These are phyloP conservation scores for Zoanthus gigantus DNA, from an alignment of 92 coral and sea anemone species.

Conservation along the genomic window DNA sequence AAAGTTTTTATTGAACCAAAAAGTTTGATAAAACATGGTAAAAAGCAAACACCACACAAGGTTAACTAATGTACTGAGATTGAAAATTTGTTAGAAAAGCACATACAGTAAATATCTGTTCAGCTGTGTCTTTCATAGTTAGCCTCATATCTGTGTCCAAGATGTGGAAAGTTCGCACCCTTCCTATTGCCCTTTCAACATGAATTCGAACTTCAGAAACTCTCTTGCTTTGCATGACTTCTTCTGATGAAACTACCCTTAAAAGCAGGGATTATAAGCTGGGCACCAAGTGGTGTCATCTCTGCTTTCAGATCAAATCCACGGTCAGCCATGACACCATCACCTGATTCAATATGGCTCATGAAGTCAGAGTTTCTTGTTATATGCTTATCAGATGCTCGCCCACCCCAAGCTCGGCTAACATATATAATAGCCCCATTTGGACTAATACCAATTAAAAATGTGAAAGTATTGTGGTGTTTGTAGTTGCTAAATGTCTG, in stretches of 20 bases:
- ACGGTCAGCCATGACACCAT: constrained; percentile 39
- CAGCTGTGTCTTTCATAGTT: constrained; percentile 37
- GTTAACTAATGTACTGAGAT: constrained; percentile 7
- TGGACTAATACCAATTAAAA: constrained; percentile 32
- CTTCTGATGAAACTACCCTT: constrained; percentile 27
- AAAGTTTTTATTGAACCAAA: constrained; percentile 8
- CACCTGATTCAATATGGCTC: background rate
- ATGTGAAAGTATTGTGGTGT: constrained; percentile 30
- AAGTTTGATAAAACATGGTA: background rate
- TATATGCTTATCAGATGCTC: constrained; percentile 45
- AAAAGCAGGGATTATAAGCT: constrained; percentile 22
- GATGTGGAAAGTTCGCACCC: constrained; percentile 33
- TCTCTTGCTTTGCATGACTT: constrained; percentile 41
- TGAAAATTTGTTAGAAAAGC: constrained; percentile 38
- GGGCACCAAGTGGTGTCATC: constrained; percentile 33
- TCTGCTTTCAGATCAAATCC: constrained; percentile 32
- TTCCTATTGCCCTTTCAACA: constrained; percentile 32
- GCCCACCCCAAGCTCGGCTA: constrained; percentile 41
- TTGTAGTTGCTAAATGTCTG: constrained; percentile 40
- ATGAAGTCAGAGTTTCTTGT: constrained; percentile 18
- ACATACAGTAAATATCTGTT: constrained; percentile 36
- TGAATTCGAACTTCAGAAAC: constrained; percentile 44
- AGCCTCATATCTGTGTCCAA: constrained; percentile 39
- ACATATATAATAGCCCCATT: constrained; percentile 30
- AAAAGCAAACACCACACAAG: background rate